Evolutionary conservation across 2,888 invertebrate genomes (phyloP), one percentile per base, ranked within the genome.

Genomic region (Dexiosoma caninum): DNA sequence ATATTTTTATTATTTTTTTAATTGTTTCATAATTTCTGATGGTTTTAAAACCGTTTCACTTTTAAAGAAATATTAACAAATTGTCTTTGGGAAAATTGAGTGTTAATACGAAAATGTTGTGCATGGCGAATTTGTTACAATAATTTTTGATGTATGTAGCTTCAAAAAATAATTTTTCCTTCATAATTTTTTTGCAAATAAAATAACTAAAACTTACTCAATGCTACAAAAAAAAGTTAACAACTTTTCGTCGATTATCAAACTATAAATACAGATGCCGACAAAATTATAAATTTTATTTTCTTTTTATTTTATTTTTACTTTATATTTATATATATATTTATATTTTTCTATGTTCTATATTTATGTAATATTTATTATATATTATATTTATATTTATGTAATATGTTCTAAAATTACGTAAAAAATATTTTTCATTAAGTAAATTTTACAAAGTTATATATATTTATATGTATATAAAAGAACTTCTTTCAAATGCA

Each of bases 21-120:
- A 72, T 62, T 64, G 42, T 55, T 72, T 72, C 72, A 72, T 72
- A 72, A 72, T 64, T 72, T 62, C 14, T 46, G 42, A 62, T 44
- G 62, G 27, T 64, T 55, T 35, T 51, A 27, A 60, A 40, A 71
- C 60, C 30, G 51, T 60, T 60, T 71, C 51, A 60, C 49, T 71
- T 51, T 71, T 16, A 12, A 27, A n/a, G 3, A 49, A 44, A 55
- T 35, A 55, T 55, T 55, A n/a, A 21, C 21, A 7, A 55, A 53
- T 53, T 30, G 9, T 9, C 10, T 30, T 5, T 21, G n/a, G n/a
- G n/a, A n/a, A n/a, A n/a, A n/a, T 35, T 4, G 19, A 35, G 44
- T 16, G 44, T 9, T 16, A 9, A 8, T 12, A 2, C 10, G 9
- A 6, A 2, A 10, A n/a, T 53, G 30, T n/a, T n/a, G 9, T n/a